Percentiles rank a stretch among this genome's conserved stretches.
These are phyloP conservation scores for Hydrolagus colliei DNA, from an alignment of 2,797 vertebrate genomes.

Conservation along the genomic window DNA sequence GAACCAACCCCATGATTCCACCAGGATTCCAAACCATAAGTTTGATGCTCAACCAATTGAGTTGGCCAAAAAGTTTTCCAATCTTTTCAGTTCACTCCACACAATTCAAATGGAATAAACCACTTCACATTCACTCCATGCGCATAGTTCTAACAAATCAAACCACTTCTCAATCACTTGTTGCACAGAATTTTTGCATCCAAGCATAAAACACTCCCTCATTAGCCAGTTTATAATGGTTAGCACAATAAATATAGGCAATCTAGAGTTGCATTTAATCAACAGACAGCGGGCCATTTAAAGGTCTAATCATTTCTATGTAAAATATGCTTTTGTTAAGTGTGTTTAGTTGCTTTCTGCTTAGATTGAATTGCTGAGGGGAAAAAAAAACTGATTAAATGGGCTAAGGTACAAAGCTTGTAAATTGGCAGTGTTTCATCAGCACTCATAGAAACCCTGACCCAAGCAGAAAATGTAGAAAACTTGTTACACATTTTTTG, in stretches of 20 bases:
- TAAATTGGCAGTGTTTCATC: slow-evolving; percentile 13
- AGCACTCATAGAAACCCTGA: slow-evolving; percentile 20
- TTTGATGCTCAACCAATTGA: too few relatives aligned
- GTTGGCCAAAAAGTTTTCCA: too few relatives aligned
- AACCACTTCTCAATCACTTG: background rate
- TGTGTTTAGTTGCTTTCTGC: slow-evolving; percentile 27
- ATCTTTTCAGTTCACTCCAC: background rate
- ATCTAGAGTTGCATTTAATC: slow-evolving; percentile 10
- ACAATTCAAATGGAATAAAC: background rate
- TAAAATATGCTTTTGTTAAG: slow-evolving; percentile 21
- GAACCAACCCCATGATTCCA: too few relatives aligned
- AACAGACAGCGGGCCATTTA: slow-evolving; percentile 21
- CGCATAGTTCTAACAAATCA: background rate
- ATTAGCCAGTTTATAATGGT: background rate
- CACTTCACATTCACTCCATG: background rate
- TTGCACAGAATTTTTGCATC: background rate
- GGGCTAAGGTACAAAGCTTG: slow-evolving; percentile 16
- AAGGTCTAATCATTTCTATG: slow-evolving; percentile 26
- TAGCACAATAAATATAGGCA: slow-evolving; percentile 8
- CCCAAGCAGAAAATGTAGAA: slow-evolving; percentile 15
- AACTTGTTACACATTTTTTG: slow-evolving; percentile 1
- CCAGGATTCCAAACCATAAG: too few relatives aligned
- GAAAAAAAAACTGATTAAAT: slow-evolving; percentile 26
- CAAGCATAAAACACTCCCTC: background rate
- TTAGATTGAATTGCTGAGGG: slow-evolving; percentile 27